Conservation (phyloP, 64 coral and sea anemone genomes). For the Montipora sp. region DNA sequence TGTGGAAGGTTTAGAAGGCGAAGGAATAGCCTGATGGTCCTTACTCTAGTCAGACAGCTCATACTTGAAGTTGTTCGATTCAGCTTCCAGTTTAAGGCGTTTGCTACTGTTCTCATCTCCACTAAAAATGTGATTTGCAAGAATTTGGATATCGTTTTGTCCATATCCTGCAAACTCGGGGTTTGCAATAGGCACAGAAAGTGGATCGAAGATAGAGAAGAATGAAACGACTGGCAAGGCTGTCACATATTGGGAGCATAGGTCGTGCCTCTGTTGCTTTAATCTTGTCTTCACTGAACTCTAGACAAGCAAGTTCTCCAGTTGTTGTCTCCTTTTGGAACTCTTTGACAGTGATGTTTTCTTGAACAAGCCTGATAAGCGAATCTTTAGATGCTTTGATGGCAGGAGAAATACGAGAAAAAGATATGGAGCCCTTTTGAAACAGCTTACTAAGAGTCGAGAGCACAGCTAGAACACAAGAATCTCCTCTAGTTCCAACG, state of each 20-base stretch:
- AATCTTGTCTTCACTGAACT: constrained; percentile 65
- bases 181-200: constrained; percentile 48
- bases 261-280: constrained; percentile 60
- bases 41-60: constrained; percentile 64
- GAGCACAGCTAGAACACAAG: constrained; percentile 38
- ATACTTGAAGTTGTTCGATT: constrained; percentile 65
- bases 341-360: constrained; percentile 64
- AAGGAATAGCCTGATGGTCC: constrained; percentile 73
- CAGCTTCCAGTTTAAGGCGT: constrained; percentile 49
- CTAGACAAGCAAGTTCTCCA: constrained; percentile 64
- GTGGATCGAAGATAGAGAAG: constrained; percentile 59
- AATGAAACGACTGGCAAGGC: constrained; percentile 60
- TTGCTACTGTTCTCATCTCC: constrained; percentile 69
- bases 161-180: constrained; percentile 63
- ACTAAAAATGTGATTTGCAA: constrained; percentile 73
- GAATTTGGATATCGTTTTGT: constrained; percentile 52
- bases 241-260: constrained; percentile 70
- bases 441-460: constrained; percentile 33
- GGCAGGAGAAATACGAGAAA: constrained; percentile 28
- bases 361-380: constrained; percentile 54
- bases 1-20: constrained; percentile 68
- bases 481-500: constrained; percentile 19
- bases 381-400: constrained; percentile 65
- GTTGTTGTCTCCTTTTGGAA: constrained; percentile 65
- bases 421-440: constrained; percentile 46